Percentiles rank a stretch among this genome's conserved stretches.
These are phyloP conservation scores for Plebejus melissa DNA, from an alignment of 2,888 invertebrate species.

Conservation along the genomic window DNA sequence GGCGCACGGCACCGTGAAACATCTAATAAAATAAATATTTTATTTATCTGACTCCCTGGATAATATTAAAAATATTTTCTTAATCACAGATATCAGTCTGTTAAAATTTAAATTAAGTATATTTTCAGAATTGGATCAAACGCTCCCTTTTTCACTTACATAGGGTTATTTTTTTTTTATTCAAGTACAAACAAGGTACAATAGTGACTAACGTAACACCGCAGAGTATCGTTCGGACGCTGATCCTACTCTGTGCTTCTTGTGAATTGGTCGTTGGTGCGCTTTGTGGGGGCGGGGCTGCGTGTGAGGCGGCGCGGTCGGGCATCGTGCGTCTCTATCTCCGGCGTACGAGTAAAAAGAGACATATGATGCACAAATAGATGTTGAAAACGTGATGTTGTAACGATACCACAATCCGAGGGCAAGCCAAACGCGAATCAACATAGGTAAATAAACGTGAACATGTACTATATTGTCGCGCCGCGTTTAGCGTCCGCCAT, in stretches of 20 bases:
- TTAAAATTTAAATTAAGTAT: conserved; percentile 80
- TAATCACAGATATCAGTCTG: conserved; percentile 80
- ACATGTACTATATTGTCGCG: conserved; percentile 13
- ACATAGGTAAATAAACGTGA: conserved; percentile 3
- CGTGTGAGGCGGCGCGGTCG: background rate
- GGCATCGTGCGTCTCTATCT: background rate
- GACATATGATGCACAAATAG: background rate
- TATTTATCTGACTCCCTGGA: conserved; percentile 76
- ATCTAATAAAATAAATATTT: conserved; percentile 76
- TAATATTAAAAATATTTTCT: conserved; percentile 79
- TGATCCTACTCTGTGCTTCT: conserved; percentile 28
- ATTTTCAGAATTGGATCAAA: conserved; percentile 77
- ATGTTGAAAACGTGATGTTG: background rate
- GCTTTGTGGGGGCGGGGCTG: conserved; percentile 51
- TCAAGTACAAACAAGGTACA: conserved; percentile 73
- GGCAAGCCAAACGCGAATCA: conserved; percentile 11
- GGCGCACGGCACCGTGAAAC: conserved; percentile 72
- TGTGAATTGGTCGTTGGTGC: conserved; percentile 63
- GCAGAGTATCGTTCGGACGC: conserved; percentile 66
- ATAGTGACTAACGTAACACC: conserved; percentile 76
- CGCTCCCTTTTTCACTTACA: conserved; percentile 61
- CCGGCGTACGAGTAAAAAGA: background rate
- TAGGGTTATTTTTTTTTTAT: conserved; percentile 70
- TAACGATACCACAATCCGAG: background rate
- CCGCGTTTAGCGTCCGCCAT: background rate